These are phyloP conservation scores for Fissipunctia ypsillon DNA, from an alignment of 2,888 invertebrate species.

Conservation along the genomic window DNA sequence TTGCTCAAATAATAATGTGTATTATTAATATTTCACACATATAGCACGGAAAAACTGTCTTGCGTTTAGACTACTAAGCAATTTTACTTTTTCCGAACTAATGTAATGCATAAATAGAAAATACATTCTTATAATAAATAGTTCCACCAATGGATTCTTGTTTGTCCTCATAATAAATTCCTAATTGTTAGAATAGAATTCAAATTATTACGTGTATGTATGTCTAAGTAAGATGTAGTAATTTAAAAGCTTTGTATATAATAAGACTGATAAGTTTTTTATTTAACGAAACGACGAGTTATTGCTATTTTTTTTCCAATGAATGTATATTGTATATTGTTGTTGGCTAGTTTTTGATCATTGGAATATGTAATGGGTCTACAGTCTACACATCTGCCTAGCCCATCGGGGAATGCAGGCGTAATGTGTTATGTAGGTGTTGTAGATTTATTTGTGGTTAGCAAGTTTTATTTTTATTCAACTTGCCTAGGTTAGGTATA, in stretches of 20 bases:
- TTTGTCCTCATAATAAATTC: slow-evolving; percentile 5
- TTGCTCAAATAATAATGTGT: slow-evolving; percentile 42
- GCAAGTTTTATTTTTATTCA: slow-evolving; percentile 5
- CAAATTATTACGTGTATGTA: not conserved
- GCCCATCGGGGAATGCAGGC: no score
- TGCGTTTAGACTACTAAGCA: not conserved
- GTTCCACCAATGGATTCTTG: not conserved
- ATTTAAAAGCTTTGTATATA: slow-evolving; percentile 49
- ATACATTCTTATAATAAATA: slow-evolving; percentile 9
- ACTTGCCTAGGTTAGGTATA: slow-evolving; percentile 13
- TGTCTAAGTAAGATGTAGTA: slow-evolving; percentile 4
- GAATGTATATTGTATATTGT: slow-evolving; percentile 48
- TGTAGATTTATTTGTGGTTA: not conserved
- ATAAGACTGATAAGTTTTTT: slow-evolving; percentile 61
- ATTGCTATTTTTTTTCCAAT: slow-evolving; percentile 10
- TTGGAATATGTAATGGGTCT: slow-evolving; percentile 13
- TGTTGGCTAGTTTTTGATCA: slow-evolving; percentile 24
- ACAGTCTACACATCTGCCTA: not conserved
- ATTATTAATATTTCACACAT: not conserved
- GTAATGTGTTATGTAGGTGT: not conserved
- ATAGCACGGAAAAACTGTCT: not conserved
- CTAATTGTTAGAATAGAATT: slow-evolving; percentile 1
- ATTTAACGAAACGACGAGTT: slow-evolving; percentile 19
- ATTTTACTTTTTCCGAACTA: not conserved
- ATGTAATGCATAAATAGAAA: not conserved